Evolutionary conservation across 2,113 vertebrate species (phyloP).

Genomic region (Campylorhamphus procurvoides): DNA sequence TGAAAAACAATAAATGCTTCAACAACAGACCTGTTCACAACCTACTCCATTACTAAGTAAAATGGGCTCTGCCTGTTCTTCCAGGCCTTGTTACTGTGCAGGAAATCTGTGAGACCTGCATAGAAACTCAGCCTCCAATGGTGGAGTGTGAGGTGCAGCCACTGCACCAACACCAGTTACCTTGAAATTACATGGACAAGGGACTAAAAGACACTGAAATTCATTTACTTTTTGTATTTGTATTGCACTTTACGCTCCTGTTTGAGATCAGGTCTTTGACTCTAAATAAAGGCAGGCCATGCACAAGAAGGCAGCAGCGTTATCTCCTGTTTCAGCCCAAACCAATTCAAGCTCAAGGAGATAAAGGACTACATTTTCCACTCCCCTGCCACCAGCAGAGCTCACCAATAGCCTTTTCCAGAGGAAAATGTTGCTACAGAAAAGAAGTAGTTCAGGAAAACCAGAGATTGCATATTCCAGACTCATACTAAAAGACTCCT

Average conservation of each 20-base stretch:
- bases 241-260: neutral
- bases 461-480: neutral
- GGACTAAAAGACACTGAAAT: neutral
- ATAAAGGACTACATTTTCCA: neutral
- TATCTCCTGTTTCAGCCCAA: neutral
- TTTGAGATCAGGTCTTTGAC: neutral
- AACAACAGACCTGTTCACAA: conserved; percentile 39
- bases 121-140: neutral
- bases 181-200: neutral
- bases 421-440: neutral
- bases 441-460: neutral
- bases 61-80: conserved; percentile 5
- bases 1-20: conserved; percentile 73
- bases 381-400: neutral
- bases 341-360: neutral
- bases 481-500: neutral
- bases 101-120: neutral
- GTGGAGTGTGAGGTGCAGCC: neutral
- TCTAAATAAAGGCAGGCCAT: neutral
- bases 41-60: conserved; percentile 35
- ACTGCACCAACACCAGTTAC: neutral
- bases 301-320: neutral
- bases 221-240: neutral
- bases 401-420: neutral
- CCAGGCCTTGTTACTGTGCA: neutral